These are phyloP conservation scores for Heliocidaris erythrogramma DNA, from an alignment of 35 echinoderm and acorn worm species.

Conservation along the genomic window DNA sequence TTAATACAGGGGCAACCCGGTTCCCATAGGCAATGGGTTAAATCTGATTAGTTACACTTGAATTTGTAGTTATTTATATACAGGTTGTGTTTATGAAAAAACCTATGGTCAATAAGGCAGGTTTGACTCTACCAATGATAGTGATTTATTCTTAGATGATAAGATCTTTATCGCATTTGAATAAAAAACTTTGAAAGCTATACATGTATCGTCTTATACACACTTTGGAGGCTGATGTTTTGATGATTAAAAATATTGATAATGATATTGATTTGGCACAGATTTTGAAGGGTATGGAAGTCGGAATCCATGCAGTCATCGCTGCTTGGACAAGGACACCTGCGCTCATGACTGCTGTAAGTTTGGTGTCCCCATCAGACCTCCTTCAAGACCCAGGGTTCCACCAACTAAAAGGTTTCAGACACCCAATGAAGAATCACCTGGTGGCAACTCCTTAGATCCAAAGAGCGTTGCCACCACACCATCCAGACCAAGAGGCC, in stretches of 20 bases:
- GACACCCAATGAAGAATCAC: neutral
- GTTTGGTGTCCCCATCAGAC: constrained; percentile 57
- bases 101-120: neutral
- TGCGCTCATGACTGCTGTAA: constrained; percentile 81
- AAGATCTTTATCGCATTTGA: too few relatives aligned
- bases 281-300: constrained; percentile 5
- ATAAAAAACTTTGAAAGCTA: neutral
- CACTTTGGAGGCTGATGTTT: neutral
- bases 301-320: constrained; percentile 70
- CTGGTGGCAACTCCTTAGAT: neutral
- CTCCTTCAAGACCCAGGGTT: neutral
- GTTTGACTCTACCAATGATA: too few relatives aligned
- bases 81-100: neutral
- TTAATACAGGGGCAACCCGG: too few relatives aligned
- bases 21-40: too few relatives aligned
- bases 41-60: too few relatives aligned
- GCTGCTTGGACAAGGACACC: constrained; percentile 66
- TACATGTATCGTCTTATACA: neutral
- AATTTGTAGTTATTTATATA: neutral
- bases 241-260: neutral
- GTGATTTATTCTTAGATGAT: too few relatives aligned
- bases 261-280: neutral
- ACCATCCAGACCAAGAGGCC: neutral
- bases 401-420: neutral
- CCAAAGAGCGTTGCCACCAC: neutral